Evolutionary conservation across 2,888 invertebrate genomes (phyloP), one percentile per base, ranked within the genome.

Genomic region (Apoderus coryli): DNA sequence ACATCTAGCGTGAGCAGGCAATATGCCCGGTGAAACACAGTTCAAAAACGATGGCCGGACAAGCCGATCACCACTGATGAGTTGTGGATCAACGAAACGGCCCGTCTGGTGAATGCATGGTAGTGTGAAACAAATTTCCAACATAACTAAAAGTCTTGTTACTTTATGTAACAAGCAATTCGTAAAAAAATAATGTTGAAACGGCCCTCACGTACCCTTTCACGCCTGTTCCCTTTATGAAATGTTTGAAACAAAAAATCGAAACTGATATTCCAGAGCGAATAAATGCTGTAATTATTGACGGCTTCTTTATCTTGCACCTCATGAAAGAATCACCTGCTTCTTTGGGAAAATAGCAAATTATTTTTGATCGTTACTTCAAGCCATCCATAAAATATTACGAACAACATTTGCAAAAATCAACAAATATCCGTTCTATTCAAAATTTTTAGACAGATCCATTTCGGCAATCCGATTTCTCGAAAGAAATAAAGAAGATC

Each of bases 241-340:
- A 29, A 29, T 29, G 13, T 13, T 23, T 29, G 9, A 13, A 29
- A 14, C 5, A 27, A 4, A 16, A 27, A 27, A 15, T 19, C 19
- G 19, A 19, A 6, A 19, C 7, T n/a, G 19, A 19, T 7, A 6
- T n/a, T 19, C 19, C 19, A 19, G 19, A 19, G n/a, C n/a, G 19
- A 19, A 7, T 6, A 7, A n/a, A 19, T 19, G 19, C n/a, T 7
- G n/a, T 19, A 7, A 19, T 19, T 19, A 7, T 7, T 19, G 19
- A 19, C n/a, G n/a, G n/a, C n/a, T n/a, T n/a, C n/a, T 43, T 39
- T 32, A 16, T 37, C 7, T 14, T 42, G 16, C 38, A 41, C 27
- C 10, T 26, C 10, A 24, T 41, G 16, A 35, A 16, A 30, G 31
- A 39, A n/a, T 16, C 7, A 6, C 24, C 41, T 15, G 41, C 42